Evolutionary conservation across 1,140 invertebrate genomes (phyloP).

Genomic region (Apis florea): DNA sequence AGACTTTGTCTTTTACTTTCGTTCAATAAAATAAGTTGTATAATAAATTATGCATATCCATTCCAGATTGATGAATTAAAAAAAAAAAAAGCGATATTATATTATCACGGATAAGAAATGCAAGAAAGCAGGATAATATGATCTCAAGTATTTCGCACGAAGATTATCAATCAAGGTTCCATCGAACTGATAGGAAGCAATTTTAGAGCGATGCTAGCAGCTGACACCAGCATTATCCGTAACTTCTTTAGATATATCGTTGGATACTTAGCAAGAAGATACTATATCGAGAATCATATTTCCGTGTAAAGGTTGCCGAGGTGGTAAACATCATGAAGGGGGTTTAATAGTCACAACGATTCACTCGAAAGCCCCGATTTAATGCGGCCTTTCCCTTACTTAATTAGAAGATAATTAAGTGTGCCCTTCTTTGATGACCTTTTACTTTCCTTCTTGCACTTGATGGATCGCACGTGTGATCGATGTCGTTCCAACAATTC

Average conservation of each 20-base stretch:
- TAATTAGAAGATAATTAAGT: slow-evolving; percentile 22
- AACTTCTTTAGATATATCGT: neutral
- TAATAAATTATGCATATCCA: neutral
- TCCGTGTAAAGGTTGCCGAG: neutral
- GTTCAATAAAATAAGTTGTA: neutral
- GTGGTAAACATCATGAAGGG: neutral
- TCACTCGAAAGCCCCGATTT: neutral
- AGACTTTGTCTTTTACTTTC: too few relatives aligned
- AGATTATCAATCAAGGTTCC: slow-evolving; percentile 21
- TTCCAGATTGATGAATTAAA: neutral
- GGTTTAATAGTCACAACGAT: neutral
- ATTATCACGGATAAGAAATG: neutral
- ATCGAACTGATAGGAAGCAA: slow-evolving; percentile 21
- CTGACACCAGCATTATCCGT: slow-evolving; percentile 20
- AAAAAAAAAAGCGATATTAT: neutral
- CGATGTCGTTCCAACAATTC: neutral
- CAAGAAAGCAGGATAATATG: neutral
- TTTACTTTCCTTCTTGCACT: slow-evolving; percentile 13
- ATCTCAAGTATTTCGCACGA: slow-evolving; percentile 20
- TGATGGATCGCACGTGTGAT: neutral
- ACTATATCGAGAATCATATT: neutral
- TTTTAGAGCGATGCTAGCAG: slow-evolving; percentile 10
- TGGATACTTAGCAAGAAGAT: neutral
- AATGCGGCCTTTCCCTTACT: neutral
- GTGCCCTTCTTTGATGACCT: slow-evolving; percentile 14